phyloP scores from a whole-genome alignment of 2,888 invertebrate genomes.

The Drosophila histrio region DNA sequence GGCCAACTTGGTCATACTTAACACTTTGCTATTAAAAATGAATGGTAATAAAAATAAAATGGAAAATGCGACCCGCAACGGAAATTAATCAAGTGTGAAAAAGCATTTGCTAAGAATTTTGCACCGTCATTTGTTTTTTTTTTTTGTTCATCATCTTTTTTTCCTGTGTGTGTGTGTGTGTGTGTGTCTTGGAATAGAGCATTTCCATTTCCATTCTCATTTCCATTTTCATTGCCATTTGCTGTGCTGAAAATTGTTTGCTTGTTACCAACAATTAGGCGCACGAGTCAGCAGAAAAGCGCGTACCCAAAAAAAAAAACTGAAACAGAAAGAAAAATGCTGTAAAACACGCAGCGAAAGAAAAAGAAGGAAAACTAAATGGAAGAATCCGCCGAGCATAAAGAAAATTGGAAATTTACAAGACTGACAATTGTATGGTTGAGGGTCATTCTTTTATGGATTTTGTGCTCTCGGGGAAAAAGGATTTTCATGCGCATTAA shows the following conservation, averaged over 20 bases:
- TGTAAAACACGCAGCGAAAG: slow-evolving; percentile 27
- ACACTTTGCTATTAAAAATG: slow-evolving; percentile 68
- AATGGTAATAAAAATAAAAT: slow-evolving; percentile 46
- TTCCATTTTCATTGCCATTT: slow-evolving; percentile 64
- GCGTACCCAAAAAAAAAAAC: background rate
- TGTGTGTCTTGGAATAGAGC: slow-evolving; percentile 26
- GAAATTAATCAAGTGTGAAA: slow-evolving; percentile 75
- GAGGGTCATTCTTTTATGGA: slow-evolving; percentile 41
- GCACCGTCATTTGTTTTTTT: slow-evolving; percentile 58
- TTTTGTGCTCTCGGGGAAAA: slow-evolving; percentile 26
- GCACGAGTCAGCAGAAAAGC: slow-evolving; percentile 68
- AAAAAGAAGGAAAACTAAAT: slow-evolving; percentile 52
- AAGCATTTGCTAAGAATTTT: slow-evolving; percentile 67
- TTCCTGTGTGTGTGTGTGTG: too few relatives aligned
- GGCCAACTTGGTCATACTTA: slow-evolving; percentile 68
- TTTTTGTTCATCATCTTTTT: slow-evolving; percentile 17
- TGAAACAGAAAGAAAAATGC: slow-evolving; percentile 15
- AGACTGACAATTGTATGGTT: slow-evolving; percentile 52
- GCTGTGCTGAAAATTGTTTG: slow-evolving; percentile 63
- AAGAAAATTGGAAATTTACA: slow-evolving; percentile 72
- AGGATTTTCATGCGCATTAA: slow-evolving; percentile 54
- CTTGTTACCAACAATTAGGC: slow-evolving; percentile 74
- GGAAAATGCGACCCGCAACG: slow-evolving; percentile 23
- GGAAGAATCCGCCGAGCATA: slow-evolving; percentile 26
- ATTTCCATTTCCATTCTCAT: slow-evolving; percentile 34